Conservation (phyloP, 2,113 vertebrate genomes). For the Entosphenus tridentatus region DNA sequence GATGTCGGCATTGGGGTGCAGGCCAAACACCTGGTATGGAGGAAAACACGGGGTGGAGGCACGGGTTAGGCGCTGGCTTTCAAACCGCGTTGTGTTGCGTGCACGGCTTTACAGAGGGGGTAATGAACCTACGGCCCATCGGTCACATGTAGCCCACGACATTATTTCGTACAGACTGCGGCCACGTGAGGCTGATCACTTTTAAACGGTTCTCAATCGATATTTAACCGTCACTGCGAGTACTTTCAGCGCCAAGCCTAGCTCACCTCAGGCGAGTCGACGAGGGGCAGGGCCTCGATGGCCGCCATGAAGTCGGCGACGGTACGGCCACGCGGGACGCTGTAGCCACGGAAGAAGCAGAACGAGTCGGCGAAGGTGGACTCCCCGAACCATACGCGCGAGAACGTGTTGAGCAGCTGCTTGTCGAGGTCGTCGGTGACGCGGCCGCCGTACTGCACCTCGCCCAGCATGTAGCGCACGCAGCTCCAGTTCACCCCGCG, state of each 20-base stretch:
- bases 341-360: slow-evolving; percentile 38
- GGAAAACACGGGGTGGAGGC: not conserved
- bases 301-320: slow-evolving; percentile 34
- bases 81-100: no score
- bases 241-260: not conserved
- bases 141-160: no score
- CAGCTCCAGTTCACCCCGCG: slow-evolving; percentile 40
- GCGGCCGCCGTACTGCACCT: slow-evolving; percentile 46
- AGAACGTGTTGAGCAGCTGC: slow-evolving; percentile 33
- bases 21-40: slow-evolving; percentile 39
- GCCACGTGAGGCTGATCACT: no score
- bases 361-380: slow-evolving; percentile 31
- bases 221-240: not conserved
- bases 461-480: slow-evolving; percentile 41
- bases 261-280: slow-evolving; percentile 40
- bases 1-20: slow-evolving; percentile 47
- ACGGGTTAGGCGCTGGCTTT: no score
- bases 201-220: no score
- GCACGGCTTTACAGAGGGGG: no score
- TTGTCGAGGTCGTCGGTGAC: slow-evolving; percentile 50
- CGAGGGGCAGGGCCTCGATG: slow-evolving; percentile 33
- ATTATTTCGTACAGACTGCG: no score
- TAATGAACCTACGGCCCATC: no score
- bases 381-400: slow-evolving; percentile 43
- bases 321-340: slow-evolving; percentile 24